Base-by-base conservation (phyloP, 2,888 invertebrate genomes). In the Matsumyia berberina region DNA sequence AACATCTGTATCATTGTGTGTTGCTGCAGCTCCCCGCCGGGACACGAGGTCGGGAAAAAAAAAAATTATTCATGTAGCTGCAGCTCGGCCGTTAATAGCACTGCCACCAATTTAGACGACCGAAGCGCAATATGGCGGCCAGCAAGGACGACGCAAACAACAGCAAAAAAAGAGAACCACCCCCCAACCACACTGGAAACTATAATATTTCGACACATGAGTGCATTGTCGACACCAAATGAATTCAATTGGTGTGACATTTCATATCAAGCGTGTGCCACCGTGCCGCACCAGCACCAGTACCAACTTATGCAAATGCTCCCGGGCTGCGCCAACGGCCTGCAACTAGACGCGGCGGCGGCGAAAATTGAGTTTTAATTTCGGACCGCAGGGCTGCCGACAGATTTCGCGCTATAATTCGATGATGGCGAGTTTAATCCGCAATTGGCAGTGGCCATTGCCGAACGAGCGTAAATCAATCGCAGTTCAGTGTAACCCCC, bases 281-380 rank as follows among this genome's bases (percentile, higher is more conserved):
- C 51, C 57, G 51, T 51, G 31, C 46, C 57, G 29, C 12, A 33
- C 39, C 37, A 72, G 35, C 60, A 72, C 73, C 46, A 49, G 29
- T 9, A 33, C 39, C 37, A 72, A 29, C 60, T 77, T 79, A 83
- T 83, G 78, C 79, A 79, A 83, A 83, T 79, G 39, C 49, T 12
- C 37, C 8, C 33, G 8, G 31, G 46, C 57, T 57, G 55, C 24
- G 24, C 24, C 24, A 24, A 4, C 37, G 9, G 33, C 17, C 29
- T 9, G 15, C 42, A 37, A 46, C 51, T 29, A 17, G 11, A 6
- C 11, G 60, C 24, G 15, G 15, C 9, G 55, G 2, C 31, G 62
- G 44, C 1, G 76, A 73, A 82, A 83, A 83, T 83, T 83, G 79
- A 83, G 83, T 83, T 83, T 79, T 83, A 83, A 83, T 83, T 83